Conservation (phyloP, 1,140 invertebrate genomes). For the Branchinecta lindahli region DNA sequence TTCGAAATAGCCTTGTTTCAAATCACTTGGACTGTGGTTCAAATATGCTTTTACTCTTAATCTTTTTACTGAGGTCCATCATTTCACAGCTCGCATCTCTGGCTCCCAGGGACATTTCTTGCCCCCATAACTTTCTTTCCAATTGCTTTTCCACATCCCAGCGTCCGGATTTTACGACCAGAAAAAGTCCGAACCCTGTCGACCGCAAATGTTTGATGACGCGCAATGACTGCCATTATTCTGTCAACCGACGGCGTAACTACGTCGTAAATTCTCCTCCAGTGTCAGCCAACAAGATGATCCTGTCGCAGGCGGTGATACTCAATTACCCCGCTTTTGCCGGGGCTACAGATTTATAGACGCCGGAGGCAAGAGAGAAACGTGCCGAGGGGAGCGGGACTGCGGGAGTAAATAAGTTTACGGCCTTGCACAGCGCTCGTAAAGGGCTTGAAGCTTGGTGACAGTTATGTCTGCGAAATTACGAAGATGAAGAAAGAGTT, state of each 20-base stretch:
- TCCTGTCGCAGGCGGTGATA: conserved; percentile 9
- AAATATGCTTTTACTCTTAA: no score
- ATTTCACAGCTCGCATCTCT: no score
- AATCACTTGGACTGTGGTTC: no score
- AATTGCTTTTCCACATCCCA: background rate
- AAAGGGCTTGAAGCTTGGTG: no score
- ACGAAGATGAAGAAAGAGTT: no score
- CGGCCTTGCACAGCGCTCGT: no score
- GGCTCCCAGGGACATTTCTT: background rate
- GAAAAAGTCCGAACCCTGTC: conserved; percentile 10
- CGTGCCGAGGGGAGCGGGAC: background rate
- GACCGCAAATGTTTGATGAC: conserved; percentile 10
- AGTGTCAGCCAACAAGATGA: conserved; percentile 10
- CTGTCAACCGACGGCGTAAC: conserved; percentile 7
- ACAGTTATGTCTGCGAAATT: no score
- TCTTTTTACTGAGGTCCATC: no score
- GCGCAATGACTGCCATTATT: conserved; percentile 10
- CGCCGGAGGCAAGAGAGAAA: conserved; percentile 1
- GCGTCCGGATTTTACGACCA: conserved; percentile 3
- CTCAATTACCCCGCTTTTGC: conserved; percentile 9
- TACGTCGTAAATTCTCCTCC: background rate
- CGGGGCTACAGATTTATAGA: conserved; percentile 1
- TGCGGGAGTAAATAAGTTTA: no score
- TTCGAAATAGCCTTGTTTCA: no score
- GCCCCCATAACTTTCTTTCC: background rate